phyloP scores from a whole-genome alignment of 2,888 invertebrate genomes.

The Chrysolina americana region DNA sequence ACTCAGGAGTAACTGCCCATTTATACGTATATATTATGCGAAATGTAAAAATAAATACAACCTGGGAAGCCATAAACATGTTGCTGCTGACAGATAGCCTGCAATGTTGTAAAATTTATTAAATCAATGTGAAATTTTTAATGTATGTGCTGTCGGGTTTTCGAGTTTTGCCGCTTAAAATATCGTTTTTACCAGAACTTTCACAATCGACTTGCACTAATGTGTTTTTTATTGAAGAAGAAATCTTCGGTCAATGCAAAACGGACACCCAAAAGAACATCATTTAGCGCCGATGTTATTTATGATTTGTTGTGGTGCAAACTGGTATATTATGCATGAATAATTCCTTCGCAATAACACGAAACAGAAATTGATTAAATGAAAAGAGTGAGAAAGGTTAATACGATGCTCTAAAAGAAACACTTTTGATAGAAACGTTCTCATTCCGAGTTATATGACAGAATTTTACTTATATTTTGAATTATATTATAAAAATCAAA shows the following conservation, averaged over 20 bases:
- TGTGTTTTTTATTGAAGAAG: conserved; percentile 28
- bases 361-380: neutral
- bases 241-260: conserved; percentile 8
- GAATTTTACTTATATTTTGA: no score
- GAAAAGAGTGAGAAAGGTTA: neutral
- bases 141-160: conserved; percentile 24
- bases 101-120: conserved; percentile 41
- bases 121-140: conserved; percentile 44
- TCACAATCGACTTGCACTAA: conserved; percentile 26
- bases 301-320: conserved; percentile 43
- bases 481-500: no score
- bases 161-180: conserved; percentile 29
- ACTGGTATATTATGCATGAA: conserved; percentile 41
- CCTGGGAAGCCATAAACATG: conserved; percentile 41
- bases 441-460: no score
- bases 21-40: conserved; percentile 37
- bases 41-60: conserved; percentile 40
- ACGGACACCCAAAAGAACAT: conserved; percentile 5
- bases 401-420: neutral
- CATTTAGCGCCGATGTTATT: conserved; percentile 30
- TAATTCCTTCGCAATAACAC: conserved; percentile 7
- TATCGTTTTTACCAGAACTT: conserved; percentile 35
- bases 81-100: conserved; percentile 41
- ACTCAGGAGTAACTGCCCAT: conserved; percentile 13
- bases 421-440: no score